These are phyloP conservation scores for Donacobius atricapilla DNA, from an alignment of 2,113 vertebrate genomes.

Conservation along the genomic window DNA sequence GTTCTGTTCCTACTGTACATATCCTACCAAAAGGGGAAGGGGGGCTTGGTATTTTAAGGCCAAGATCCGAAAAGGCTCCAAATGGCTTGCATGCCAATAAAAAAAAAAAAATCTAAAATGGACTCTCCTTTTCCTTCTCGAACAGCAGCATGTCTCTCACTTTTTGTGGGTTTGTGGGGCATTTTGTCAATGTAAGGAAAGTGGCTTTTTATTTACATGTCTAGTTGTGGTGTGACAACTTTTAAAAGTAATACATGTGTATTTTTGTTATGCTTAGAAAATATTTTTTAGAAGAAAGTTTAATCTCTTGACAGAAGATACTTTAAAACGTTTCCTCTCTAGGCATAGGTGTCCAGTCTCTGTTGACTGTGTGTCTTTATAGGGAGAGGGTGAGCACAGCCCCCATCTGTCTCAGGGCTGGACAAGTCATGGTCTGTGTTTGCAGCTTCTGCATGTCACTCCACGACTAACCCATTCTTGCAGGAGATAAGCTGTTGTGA, in stretches of 20 bases:
- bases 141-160: background rate
- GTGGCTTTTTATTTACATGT: background rate
- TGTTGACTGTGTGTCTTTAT: background rate
- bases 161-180: background rate
- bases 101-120: background rate
- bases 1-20: background rate
- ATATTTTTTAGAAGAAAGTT: background rate
- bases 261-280: background rate
- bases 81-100: background rate
- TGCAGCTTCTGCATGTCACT: background rate
- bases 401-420: background rate
- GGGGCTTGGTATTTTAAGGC: background rate
- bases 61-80: background rate
- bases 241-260: rapidly evolving
- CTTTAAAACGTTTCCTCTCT: background rate
- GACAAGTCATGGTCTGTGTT: background rate
- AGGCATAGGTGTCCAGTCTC: rapidly evolving
- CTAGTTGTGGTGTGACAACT: background rate
- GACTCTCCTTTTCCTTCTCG: background rate
- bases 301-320: background rate
- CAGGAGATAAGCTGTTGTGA: background rate
- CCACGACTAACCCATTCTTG: background rate
- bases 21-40: background rate
- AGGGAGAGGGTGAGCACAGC: background rate
- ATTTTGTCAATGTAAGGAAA: background rate